Conservation (phyloP, 2,113 vertebrate genomes). For the Eleginops maclovinus region DNA sequence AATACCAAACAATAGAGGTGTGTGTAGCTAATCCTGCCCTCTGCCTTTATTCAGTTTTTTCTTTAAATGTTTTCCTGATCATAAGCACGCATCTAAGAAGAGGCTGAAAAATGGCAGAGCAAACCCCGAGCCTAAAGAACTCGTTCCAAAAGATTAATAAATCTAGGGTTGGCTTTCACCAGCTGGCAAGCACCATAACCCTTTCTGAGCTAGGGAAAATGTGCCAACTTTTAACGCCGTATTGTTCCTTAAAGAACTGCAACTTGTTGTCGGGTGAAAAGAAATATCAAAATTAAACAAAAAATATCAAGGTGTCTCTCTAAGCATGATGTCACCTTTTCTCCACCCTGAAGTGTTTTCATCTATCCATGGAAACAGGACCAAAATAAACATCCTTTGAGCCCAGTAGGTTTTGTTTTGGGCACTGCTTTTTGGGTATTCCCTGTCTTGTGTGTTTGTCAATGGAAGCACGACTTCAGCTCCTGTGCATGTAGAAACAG, state of each 20-base stretch:
- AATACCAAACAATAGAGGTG: too few relatives aligned
- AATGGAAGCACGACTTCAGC: constrained; percentile 17
- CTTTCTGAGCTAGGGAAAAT: too few relatives aligned
- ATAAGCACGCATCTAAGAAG: too few relatives aligned
- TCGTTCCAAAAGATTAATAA: too few relatives aligned
- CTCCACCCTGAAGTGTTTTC: constrained; percentile 9
- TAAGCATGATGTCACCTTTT: constrained; percentile 29
- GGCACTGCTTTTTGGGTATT: constrained; percentile 20
- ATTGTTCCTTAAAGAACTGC: not conserved
- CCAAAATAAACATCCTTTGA: constrained; percentile 19
- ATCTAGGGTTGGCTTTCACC: too few relatives aligned
- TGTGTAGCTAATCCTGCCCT: too few relatives aligned
- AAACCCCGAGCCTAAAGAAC: too few relatives aligned
- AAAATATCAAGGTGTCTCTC: constrained; percentile 18
- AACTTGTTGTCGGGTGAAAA: not conserved
- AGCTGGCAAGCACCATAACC: too few relatives aligned
- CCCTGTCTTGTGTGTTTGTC: constrained; percentile 12
- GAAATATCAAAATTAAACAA: constrained; percentile 13
- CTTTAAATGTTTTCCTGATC: too few relatives aligned
- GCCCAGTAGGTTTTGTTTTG: constrained; percentile 33
- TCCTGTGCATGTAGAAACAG: constrained; percentile 47
- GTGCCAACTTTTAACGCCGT: too few relatives aligned
- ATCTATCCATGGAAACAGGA: constrained; percentile 34
- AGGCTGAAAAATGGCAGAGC: too few relatives aligned
- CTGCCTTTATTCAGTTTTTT: too few relatives aligned